phyloP scores from a whole-genome alignment of 2,113 vertebrate species.

The Thalassoma bifasciatum region DNA sequence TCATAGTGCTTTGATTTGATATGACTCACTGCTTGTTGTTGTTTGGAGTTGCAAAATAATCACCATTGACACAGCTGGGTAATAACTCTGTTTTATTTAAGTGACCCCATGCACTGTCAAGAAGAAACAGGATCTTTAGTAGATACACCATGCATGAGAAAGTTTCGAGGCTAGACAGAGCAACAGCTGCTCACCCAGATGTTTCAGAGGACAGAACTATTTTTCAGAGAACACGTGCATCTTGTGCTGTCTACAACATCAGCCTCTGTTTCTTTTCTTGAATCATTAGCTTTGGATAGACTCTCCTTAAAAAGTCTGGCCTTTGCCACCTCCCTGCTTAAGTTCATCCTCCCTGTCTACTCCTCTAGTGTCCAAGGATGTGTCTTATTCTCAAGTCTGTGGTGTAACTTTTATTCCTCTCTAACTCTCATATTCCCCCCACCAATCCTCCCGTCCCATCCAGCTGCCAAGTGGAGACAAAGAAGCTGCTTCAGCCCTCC shows the following conservation, averaged over 20 bases:
- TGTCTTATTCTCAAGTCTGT: constrained; percentile 74
- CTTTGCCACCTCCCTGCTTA: constrained; percentile 39
- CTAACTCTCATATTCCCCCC: constrained; percentile 71
- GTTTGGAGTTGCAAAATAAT: too few species aligned
- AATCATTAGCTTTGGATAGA: constrained; percentile 57
- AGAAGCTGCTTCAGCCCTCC: constrained; percentile 75
- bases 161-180: constrained; percentile 5
- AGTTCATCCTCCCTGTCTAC: constrained; percentile 43
- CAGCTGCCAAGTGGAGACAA: constrained; percentile 75
- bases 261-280: constrained; percentile 44
- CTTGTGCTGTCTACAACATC: constrained; percentile 27
- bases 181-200: constrained; percentile 28
- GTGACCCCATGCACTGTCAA: too few species aligned
- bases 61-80: too few species aligned
- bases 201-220: constrained; percentile 14
- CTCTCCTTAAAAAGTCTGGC: constrained; percentile 44
- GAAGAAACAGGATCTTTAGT: too few species aligned
- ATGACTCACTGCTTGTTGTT: too few species aligned
- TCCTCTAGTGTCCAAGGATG: constrained; percentile 59
- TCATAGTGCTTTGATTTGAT: too few species aligned
- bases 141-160: constrained; percentile 2
- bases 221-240: constrained; percentile 32
- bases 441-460: constrained; percentile 63
- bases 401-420: constrained; percentile 73
- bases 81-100: too few species aligned